Conservation (phyloP, 92 coral and sea anemone genomes). For the Pocillopora grandis region DNA sequence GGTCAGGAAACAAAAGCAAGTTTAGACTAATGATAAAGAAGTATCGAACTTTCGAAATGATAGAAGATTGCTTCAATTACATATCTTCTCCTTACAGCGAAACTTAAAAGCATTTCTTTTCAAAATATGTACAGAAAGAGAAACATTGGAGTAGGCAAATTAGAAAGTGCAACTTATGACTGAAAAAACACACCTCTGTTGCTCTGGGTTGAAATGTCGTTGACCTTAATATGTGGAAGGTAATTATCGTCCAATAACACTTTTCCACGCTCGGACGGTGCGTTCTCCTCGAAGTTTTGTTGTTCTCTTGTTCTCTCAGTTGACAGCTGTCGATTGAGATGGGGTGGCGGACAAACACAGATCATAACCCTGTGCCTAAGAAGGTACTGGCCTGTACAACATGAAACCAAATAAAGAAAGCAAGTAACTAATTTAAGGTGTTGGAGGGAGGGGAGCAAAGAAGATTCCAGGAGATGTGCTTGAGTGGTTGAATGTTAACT, state of each 20-base stretch:
- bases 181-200: slow-evolving; percentile 4
- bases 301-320: not conserved
- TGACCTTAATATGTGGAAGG: slow-evolving; percentile 53
- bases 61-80: not conserved
- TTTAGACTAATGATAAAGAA: too few relatives aligned
- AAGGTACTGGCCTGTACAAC: slow-evolving; percentile 63
- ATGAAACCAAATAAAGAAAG: not conserved
- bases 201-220: slow-evolving; percentile 46
- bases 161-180: not conserved
- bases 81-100: not conserved
- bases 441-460: too few relatives aligned
- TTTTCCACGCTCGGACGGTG: slow-evolving; percentile 28
- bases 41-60: too few relatives aligned
- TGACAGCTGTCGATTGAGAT: slow-evolving; percentile 12
- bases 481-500: too few relatives aligned
- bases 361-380: slow-evolving; percentile 66
- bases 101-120: not conserved
- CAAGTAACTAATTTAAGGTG: too few relatives aligned
- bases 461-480: too few relatives aligned
- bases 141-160: not conserved
- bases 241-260: slow-evolving; percentile 47
- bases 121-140: not conserved
- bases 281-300: not conserved
- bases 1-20: too few relatives aligned
- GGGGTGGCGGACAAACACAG: slow-evolving; percentile 60